phyloP scores from a whole-genome alignment of 2,797 vertebrate genomes.

The Liparis tanakae region DNA sequence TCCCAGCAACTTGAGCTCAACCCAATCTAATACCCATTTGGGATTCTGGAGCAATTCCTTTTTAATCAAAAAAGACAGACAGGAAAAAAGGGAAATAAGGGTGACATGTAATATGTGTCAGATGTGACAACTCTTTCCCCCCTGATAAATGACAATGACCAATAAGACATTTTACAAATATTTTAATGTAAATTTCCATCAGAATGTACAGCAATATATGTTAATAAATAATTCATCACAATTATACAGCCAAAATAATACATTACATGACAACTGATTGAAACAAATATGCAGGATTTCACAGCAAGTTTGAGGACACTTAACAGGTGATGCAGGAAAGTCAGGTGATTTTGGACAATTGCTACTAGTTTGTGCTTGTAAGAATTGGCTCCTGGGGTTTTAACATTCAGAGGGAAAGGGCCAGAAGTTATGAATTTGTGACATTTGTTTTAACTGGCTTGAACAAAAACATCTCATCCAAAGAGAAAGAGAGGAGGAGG shows the following conservation, averaged over 20 bases:
- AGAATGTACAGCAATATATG: constrained; percentile 79
- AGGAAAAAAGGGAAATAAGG: neutral
- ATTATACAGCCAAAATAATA: constrained; percentile 77
- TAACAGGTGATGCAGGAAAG: constrained; percentile 42
- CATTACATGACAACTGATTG: constrained; percentile 72
- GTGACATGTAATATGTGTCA: neutral
- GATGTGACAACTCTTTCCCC: constrained; percentile 4
- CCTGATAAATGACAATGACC: constrained; percentile 14
- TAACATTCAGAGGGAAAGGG: constrained; percentile 30
- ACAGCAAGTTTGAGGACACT: constrained; percentile 61
- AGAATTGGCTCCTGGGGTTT: constrained; percentile 27
- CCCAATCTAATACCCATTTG: neutral
- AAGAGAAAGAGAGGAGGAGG: constrained; percentile 1
- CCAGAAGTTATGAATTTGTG: constrained; percentile 24
- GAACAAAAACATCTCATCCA: constrained; percentile 48
- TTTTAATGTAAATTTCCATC: constrained; percentile 80
- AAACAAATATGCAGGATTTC: constrained; percentile 72
- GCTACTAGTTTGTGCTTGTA: constrained; percentile 52
- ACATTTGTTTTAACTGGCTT: constrained; percentile 30
- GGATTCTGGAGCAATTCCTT: neutral
- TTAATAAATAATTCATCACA: constrained; percentile 83
- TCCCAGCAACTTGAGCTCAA: neutral
- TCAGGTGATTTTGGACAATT: constrained; percentile 28
- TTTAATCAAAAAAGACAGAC: neutral
- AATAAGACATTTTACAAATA: constrained; percentile 70